A percentile compares a stretch with the other conserved stretches of the same genome.
phyloP scores from a whole-genome alignment of 2,888 invertebrate genomes.

The Oscheius sp. region DNA sequence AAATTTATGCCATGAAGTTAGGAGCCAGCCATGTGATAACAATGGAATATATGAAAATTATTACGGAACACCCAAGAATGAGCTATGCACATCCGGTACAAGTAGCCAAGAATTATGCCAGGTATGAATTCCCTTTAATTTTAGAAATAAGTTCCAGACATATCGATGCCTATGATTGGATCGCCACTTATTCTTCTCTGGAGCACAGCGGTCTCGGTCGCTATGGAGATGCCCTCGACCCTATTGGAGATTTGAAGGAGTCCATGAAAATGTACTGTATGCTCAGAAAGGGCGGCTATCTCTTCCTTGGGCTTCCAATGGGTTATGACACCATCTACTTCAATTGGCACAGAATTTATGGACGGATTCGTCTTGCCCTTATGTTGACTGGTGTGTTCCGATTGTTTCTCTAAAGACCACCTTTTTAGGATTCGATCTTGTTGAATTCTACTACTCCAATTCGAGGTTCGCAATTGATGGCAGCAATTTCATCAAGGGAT shows the following conservation, averaged over 20 bases:
- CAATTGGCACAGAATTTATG: slow-evolving; percentile 2
- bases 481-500: no score
- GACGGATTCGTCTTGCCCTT: slow-evolving; percentile 19
- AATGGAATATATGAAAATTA: slow-evolving; percentile 7
- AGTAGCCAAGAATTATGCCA: slow-evolving; percentile 12
- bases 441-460: background rate
- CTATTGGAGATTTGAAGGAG: slow-evolving; percentile 3
- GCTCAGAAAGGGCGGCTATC: slow-evolving; percentile 2
- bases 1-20: background rate
- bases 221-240: slow-evolving; percentile 25
- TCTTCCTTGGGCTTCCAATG: background rate
- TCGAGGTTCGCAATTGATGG: no score
- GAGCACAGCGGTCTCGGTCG: slow-evolving; percentile 47
- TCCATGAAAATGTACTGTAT: slow-evolving; percentile 18
- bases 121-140: no score
- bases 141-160: no score
- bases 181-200: slow-evolving; percentile 45
- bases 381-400: background rate
- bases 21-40: slow-evolving; percentile 10
- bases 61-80: background rate
- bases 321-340: background rate
- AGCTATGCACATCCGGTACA: slow-evolving; percentile 5
- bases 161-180: slow-evolving; percentile 38
- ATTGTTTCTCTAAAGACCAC: background rate
- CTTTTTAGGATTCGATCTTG: background rate